These are phyloP conservation scores for Oreocharis arfaki DNA, from an alignment of 2,113 vertebrate species.

Conservation along the genomic window DNA sequence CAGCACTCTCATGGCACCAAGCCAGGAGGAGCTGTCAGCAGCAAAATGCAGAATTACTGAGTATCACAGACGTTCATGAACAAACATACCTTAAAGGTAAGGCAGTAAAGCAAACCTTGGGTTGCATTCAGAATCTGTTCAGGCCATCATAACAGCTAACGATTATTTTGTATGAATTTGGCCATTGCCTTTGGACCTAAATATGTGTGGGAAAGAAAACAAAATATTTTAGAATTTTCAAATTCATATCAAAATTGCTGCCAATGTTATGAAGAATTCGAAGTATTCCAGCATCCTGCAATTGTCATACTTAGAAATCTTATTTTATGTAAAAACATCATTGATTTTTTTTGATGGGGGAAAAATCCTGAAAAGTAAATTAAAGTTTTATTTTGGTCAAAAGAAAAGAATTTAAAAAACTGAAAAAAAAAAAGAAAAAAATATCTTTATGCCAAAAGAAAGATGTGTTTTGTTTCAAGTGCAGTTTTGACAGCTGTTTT, in stretches of 20 bases:
- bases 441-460: background rate
- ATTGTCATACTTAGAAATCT: background rate
- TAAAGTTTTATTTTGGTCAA: background rate
- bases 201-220: background rate
- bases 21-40: slow-evolving; percentile 90
- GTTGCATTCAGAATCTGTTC: background rate
- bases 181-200: background rate
- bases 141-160: background rate
- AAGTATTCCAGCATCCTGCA: background rate
- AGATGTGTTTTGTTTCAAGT: background rate
- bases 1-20: slow-evolving; percentile 87
- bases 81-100: slow-evolving; percentile 87
- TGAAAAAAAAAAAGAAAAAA: background rate
- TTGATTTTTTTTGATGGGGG: background rate
- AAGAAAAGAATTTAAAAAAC: background rate
- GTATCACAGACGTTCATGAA: slow-evolving; percentile 85
- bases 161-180: background rate
- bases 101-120: background rate
- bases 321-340: background rate
- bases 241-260: background rate
- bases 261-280: background rate
- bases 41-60: slow-evolving; percentile 84
- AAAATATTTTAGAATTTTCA: background rate
- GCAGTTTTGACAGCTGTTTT: background rate
- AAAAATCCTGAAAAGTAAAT: background rate